Conservation (phyloP, 1,140 invertebrate genomes). For the Monochamus saltuarius region DNA sequence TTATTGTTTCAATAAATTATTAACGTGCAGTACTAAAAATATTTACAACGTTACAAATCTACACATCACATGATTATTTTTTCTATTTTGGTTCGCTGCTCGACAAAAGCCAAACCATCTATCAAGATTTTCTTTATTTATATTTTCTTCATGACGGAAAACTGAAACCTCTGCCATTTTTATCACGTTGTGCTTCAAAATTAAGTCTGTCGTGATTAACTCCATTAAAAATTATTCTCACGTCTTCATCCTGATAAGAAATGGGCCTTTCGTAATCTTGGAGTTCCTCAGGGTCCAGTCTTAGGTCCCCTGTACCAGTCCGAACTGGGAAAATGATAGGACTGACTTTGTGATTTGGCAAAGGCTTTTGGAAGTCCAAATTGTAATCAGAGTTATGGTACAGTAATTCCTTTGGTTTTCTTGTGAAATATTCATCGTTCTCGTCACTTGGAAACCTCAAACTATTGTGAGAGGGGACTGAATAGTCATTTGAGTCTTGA, state of each 20-base stretch:
- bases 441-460: conserved; percentile 32
- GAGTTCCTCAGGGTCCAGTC: conserved; percentile 41
- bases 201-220: not conserved
- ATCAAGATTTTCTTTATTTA: too few species aligned
- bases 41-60: too few species aligned
- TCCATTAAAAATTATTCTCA: not conserved
- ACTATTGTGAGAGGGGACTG: too few species aligned
- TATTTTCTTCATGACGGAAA: not conserved
- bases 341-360: conserved; percentile 38
- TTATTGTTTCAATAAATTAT: too few species aligned
- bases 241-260: conserved; percentile 21
- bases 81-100: too few species aligned
- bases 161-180: not conserved
- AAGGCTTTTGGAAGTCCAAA: conserved; percentile 38
- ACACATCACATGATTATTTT: too few species aligned
- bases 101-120: too few species aligned
- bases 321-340: conserved; percentile 51
- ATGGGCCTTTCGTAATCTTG: conserved; percentile 15
- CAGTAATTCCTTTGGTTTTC: conserved; percentile 31
- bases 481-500: too few species aligned
- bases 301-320: conserved; percentile 52
- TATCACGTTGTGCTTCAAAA: not conserved
- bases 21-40: too few species aligned
- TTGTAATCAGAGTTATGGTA: conserved; percentile 21
- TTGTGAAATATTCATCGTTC: conserved; percentile 14